phyloP scores from a whole-genome alignment of 2,797 vertebrate genomes.

The Chloroceryle inda region DNA sequence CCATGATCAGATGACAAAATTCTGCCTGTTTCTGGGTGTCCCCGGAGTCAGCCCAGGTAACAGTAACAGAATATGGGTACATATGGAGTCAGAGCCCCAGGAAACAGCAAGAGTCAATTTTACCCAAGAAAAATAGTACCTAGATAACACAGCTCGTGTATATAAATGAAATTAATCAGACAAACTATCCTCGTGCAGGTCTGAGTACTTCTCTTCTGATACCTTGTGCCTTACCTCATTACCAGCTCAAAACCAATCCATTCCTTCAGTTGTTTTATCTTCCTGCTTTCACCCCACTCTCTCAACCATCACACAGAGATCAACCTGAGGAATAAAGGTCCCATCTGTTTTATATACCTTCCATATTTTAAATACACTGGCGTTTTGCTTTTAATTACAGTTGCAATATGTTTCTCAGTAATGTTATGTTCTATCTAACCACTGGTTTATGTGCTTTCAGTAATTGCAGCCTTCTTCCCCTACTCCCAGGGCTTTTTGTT shows the following conservation, averaged over 20 bases:
- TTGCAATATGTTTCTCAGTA: background rate
- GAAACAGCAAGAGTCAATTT: background rate
- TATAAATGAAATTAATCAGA: background rate
- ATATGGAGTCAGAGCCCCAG: background rate
- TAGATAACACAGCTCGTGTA: background rate
- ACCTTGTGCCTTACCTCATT: background rate
- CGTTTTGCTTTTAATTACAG: constrained; percentile 4
- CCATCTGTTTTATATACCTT: background rate
- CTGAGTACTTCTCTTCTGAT: background rate
- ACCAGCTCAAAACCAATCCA: background rate
- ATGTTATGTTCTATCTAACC: background rate
- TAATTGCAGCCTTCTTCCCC: background rate
- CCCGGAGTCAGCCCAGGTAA: background rate
- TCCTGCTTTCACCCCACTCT: background rate
- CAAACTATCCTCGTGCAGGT: background rate
- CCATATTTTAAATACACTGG: background rate
- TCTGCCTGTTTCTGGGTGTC: background rate
- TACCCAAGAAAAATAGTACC: background rate
- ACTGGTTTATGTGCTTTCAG: background rate
- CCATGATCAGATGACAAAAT: background rate
- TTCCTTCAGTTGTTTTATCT: background rate
- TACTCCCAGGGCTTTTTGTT: background rate
- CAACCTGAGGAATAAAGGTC: background rate
- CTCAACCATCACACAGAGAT: background rate
- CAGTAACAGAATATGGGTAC: background rate